Evolutionary conservation across 1,140 invertebrate genomes (phyloP), one percentile per base, ranked within the genome.

Genomic region (Drosophila pachea): DNA sequence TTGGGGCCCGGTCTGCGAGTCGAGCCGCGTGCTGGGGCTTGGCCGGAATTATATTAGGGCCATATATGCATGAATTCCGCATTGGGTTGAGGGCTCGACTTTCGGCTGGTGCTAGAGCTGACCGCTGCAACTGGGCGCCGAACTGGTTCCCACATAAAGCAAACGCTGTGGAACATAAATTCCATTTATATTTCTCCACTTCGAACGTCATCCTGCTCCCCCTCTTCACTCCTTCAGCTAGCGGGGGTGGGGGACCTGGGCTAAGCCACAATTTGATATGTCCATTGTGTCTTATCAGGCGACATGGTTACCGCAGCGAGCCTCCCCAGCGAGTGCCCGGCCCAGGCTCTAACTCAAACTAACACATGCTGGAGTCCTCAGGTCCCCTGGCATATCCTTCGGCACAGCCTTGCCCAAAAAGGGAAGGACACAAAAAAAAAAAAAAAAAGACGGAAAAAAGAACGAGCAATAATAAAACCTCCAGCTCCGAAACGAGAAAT

Each of bases 221-320:
- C n/a, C n/a, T n/a, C n/a, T n/a, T n/a, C n/a, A n/a, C n/a, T n/a
- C n/a, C n/a, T n/a, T n/a, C n/a, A n/a, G n/a, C n/a, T n/a, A 31
- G 4, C 45, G 32, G 40, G 7, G 16, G 11, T 14, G 9, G 22
- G 36, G 33, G 7, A 11, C 6, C 74, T 61, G 76, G 65, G 81
- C 68, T 86, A 77, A 86, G 81, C 81, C 82, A 86, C 81, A 86
- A 86, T 86, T 86, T 86, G 81, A 86, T 86, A 81, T 86, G 81
- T 86, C 81, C 81, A 86, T 86, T 86, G 81, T 86, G 81, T 86
- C 81, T 86, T 86, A 86, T 86, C 81, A 86, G 82, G 81, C 81
- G 81, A 86, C 81, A 86, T 86, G 81, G 81, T 86, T 79, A 86
- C 81, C 81, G 70, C 81, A 84, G 70, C 64, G 74, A 78, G 68